Evolutionary conservation across 2,113 vertebrate species (phyloP), one percentile per base, ranked within the genome.

Genomic region (Morphnarchus princeps): DNA sequence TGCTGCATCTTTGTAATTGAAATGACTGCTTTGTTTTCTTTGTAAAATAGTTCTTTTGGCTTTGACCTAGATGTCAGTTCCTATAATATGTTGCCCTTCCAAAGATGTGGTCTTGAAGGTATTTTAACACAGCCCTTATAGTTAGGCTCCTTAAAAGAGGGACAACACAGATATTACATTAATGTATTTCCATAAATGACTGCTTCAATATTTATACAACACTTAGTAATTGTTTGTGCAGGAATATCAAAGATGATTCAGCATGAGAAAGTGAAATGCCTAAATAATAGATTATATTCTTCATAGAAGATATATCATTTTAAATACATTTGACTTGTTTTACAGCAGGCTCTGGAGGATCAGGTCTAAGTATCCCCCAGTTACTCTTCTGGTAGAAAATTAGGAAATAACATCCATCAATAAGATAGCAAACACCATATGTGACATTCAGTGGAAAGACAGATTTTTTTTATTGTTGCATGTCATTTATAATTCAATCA

Each of bases 401-500:
- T 16, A 76, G 16, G 49, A 65, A 84, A 52, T 54, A 62, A 40
- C 8, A 28, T 31, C 25, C 67, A 34, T 40, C 17, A 70, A 5
- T 31, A 62, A 49, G n/a, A 21, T 11, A 52, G 8, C 5, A 63
- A 85, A 59, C 6, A 32, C 2, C 3, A 16, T 25, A 34, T 10
- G 6, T 50, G 59, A 45, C 20, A 70, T 78, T 77, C 32, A 50
- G 6, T 6, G 52, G 10, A n/a, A 73, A 76, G 10, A 45, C 1
- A 16, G 4, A 2, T 32, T n/a, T 63, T 31, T 31, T 3, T 16
- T 7, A 47, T 49, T 87, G 67, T 70, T 61, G 16, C 0, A 0
- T 8, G 1, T 7, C 0, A 24, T 49, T 66, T 79, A 28, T 42
- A 69, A 77, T 63, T 82, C 36, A 70, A 8, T 42, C 19, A 62